Base-by-base conservation (phyloP, 2,888 invertebrate species). In the Exephanes ischioxanthus region DNA sequence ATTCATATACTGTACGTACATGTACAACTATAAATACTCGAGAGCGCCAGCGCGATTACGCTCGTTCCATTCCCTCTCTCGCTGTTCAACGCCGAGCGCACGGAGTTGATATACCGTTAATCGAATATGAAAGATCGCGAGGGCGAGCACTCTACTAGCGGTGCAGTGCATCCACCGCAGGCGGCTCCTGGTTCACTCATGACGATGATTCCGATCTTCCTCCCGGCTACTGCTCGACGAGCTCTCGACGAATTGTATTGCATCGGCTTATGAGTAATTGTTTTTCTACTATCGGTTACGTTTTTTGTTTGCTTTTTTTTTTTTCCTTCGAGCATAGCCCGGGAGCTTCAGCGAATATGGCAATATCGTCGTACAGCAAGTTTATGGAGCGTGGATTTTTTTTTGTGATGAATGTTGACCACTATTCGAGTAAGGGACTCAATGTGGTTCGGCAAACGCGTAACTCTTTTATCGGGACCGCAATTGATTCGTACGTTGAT, bases 81-180 rank as follows among this genome's bases (percentile, higher is more conserved):
- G 83, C 71, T 66, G 71, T 82, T 53, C 55, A 71, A 75, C 61
- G 33, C 48, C 66, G 55, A 30, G 66, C 63, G n/a, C 61, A 51
- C 63, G 53, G 30, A 41, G 61, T 66, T 58, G 72, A 80, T 86
- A 26, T 48, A 84, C 82, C 85, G 81, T 86, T 86, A 82, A 85
- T 85, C 72, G 77, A 70, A 73, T 73, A 85, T 84, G 73, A 87
- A 83, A 85, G 84, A 77, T 84, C 63, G 80, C 77, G 84, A 68
- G 68, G 72, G 67, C 80, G 80, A 70, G 58, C 80, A 70, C 41
- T 41, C 63, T 51, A 78, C 81, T 55, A 63, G 70, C 68, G 6
- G 22, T 48, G 63, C 53, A 55, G 63, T 22, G 51, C 63, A 51
- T 53, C 48, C 51, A 66, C 66, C 51, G 51, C 63, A 16, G 51